Percentiles rank a stretch among this genome's conserved stretches.
These are phyloP conservation scores for Drosophila navojoa DNA, from an alignment of 1,140 invertebrate genomes.

Conservation along the genomic window DNA sequence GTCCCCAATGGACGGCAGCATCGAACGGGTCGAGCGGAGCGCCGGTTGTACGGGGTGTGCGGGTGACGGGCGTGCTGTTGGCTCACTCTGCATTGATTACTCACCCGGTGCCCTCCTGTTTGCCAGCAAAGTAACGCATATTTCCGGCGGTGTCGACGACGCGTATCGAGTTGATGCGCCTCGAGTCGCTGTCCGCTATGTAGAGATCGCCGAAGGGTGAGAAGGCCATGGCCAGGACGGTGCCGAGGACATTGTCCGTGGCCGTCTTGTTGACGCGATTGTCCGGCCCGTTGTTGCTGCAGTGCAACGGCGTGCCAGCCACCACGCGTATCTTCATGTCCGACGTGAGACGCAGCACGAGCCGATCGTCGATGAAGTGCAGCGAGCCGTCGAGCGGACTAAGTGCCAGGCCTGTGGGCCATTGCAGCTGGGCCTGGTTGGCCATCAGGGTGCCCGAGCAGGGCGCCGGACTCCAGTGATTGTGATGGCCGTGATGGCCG, in stretches of 20 bases:
- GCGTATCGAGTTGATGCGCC: slow-evolving; percentile 94
- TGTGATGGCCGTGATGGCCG: slow-evolving; percentile 95
- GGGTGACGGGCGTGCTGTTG: too few relatives aligned
- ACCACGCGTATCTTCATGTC: slow-evolving; percentile 95
- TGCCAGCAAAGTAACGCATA: slow-evolving; percentile 92
- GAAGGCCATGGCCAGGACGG: slow-evolving; percentile 93
- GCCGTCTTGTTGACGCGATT: slow-evolving; percentile 82
- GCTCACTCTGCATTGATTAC: slow-evolving; percentile 30
- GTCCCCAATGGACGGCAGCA: slow-evolving; percentile 60
- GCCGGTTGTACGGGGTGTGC: too few relatives aligned
- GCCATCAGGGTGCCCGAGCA: slow-evolving; percentile 92
- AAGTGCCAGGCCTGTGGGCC: slow-evolving; percentile 96
- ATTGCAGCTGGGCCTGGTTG: slow-evolving; percentile 93
- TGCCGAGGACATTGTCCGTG: slow-evolving; percentile 88
- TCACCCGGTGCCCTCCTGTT: slow-evolving; percentile 86
- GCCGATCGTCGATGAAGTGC: slow-evolving; percentile 97
- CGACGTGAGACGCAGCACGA: slow-evolving; percentile 95
- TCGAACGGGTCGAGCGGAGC: too few relatives aligned
- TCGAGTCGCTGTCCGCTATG: slow-evolving; percentile 96
- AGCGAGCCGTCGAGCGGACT: slow-evolving; percentile 97
- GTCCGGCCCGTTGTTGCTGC: slow-evolving; percentile 84
- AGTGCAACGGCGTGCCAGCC: slow-evolving; percentile 95
- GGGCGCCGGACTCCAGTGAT: slow-evolving; percentile 95
- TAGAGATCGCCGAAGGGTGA: slow-evolving; percentile 96
- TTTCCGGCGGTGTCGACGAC: slow-evolving; percentile 92